phyloP scores from a whole-genome alignment of 1,140 invertebrate species.

The Temnothorax curvispinosus region DNA sequence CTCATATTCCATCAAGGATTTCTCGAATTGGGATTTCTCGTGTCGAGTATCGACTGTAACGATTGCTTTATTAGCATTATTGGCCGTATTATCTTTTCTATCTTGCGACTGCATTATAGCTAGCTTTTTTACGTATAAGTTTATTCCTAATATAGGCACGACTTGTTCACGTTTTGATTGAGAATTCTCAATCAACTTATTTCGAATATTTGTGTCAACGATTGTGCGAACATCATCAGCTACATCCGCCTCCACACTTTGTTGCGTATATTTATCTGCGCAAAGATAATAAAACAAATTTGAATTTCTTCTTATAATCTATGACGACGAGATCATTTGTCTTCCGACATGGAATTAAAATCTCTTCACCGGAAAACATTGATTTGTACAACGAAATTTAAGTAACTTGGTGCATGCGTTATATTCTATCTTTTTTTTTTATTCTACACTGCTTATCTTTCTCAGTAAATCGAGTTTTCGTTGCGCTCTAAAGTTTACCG shows the following conservation, averaged over 20 bases:
- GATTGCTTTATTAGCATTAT: neutral
- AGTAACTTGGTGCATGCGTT: neutral
- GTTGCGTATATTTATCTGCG: neutral
- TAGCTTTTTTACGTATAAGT: neutral
- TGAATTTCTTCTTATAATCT: neutral
- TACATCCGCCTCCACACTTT: neutral
- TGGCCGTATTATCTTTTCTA: neutral
- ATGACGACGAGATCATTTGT: neutral
- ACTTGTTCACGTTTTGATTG: neutral
- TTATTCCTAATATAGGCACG: neutral
- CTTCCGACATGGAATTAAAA: neutral
- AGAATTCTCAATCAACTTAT: neutral
- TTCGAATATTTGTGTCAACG: neutral
- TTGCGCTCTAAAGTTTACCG: conserved; percentile 16
- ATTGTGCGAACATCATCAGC: too few relatives aligned
- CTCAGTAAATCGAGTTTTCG: neutral
- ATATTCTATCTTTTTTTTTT: neutral
- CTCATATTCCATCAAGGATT: neutral
- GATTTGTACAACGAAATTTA: neutral
- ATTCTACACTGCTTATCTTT: neutral
- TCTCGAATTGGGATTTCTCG: neutral
- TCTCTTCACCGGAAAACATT: neutral
- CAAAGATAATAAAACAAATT: neutral
- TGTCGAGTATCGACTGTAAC: neutral
- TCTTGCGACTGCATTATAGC: neutral